Conservation (phyloP, 2,797 vertebrate species). For the Spinus pinus region DNA sequence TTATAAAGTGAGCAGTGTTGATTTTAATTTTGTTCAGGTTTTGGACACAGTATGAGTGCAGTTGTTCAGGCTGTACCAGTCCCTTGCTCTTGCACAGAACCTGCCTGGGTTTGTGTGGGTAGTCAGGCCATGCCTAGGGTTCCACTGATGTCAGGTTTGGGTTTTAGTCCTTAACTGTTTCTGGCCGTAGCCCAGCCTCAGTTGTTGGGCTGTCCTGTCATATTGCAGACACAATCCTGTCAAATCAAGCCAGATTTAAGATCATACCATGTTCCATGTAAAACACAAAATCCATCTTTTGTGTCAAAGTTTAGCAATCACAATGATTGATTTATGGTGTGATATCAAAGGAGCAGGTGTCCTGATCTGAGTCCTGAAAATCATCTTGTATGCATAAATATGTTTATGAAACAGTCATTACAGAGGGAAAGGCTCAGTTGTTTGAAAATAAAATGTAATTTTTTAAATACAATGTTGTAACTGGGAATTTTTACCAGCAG, state of each 20-base stretch:
- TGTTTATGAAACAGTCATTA: neutral
- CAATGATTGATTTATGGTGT: neutral
- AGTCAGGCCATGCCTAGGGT: neutral
- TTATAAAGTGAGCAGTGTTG: neutral
- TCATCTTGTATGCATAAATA: neutral
- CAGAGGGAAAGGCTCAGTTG: neutral
- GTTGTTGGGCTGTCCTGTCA: neutral
- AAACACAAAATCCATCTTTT: neutral
- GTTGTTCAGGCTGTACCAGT: neutral
- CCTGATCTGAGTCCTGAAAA: neutral
- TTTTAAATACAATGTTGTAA: neutral
- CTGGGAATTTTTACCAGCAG: neutral
- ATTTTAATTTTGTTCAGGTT: neutral
- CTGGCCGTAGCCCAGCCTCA: neutral
- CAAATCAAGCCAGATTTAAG: neutral
- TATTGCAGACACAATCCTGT: neutral
- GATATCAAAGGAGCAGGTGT: neutral
- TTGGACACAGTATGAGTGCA: rapidly evolving
- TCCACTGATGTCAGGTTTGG: neutral
- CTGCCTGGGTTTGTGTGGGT: neutral
- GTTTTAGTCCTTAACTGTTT: neutral
- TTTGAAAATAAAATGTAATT: neutral
- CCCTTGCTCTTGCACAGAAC: neutral
- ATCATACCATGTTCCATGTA: rapidly evolving
- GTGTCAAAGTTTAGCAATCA: neutral